Evolutionary conservation across 2,113 vertebrate species (phyloP).

Genomic region (Mixornis gularis): DNA sequence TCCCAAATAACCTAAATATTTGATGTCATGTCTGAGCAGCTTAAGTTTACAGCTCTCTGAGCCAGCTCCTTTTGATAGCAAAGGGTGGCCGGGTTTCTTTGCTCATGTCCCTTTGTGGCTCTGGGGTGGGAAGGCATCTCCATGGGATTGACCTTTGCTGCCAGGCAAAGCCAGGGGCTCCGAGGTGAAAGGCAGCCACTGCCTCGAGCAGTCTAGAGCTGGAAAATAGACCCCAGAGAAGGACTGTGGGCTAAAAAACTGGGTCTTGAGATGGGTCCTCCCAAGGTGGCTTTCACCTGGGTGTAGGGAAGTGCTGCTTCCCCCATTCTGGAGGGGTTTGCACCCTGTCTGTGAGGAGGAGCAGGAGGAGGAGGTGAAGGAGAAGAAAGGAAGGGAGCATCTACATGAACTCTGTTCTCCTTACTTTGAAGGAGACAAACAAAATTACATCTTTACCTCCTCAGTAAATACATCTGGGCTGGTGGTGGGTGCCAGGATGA

Average conservation of each 20-base stretch:
- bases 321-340: background rate
- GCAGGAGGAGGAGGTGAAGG: background rate
- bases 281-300: background rate
- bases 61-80: background rate
- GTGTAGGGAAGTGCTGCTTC: background rate
- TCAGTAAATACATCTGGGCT: background rate
- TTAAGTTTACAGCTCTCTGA: constrained; percentile 19
- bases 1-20: constrained; percentile 62
- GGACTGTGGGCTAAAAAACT: background rate
- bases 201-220: background rate
- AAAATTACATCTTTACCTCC: constrained; percentile 29
- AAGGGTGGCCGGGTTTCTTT: background rate
- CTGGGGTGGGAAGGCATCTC: background rate
- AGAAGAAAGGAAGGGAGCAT: background rate
- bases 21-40: constrained; percentile 49
- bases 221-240: background rate
- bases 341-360: background rate
- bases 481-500: background rate
- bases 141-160: background rate
- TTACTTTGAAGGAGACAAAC: background rate
- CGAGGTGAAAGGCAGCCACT: background rate
- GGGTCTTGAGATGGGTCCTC: background rate
- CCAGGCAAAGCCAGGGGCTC: background rate
- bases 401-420: background rate
- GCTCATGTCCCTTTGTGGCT: background rate